Percentiles rank a stretch among this genome's conserved stretches.
phyloP scores from a whole-genome alignment of 2,888 invertebrate genomes.

The Chrysomela aeneicollis region DNA sequence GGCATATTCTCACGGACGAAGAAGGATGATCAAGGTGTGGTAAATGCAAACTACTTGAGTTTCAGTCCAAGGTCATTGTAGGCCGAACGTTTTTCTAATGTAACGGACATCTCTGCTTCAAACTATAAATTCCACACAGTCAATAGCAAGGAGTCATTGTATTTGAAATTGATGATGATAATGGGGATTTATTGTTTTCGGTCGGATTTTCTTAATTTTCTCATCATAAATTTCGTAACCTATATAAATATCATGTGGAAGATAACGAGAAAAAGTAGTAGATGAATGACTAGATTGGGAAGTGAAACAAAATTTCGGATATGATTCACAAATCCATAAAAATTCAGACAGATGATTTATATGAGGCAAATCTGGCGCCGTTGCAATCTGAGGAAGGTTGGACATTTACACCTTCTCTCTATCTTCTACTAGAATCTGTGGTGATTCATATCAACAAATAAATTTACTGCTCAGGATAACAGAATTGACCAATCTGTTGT shows the following conservation, averaged over 20 bases:
- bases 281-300: background rate
- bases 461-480: slow-evolving; percentile 34
- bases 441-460: slow-evolving; percentile 27
- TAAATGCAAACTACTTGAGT: slow-evolving; percentile 27
- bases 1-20: slow-evolving; percentile 25
- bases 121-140: slow-evolving; percentile 26
- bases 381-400: slow-evolving; percentile 30
- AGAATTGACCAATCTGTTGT: background rate
- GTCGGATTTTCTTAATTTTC: too few species aligned
- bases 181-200: too few species aligned
- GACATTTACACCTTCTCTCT: slow-evolving; percentile 35
- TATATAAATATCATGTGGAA: too few species aligned
- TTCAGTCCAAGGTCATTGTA: slow-evolving; percentile 38
- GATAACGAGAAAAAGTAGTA: too few species aligned
- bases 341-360: slow-evolving; percentile 13
- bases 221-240: slow-evolving; percentile 12
- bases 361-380: slow-evolving; percentile 26
- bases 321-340: background rate
- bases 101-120: background rate
- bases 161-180: too few species aligned
- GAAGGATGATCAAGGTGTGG: background rate
- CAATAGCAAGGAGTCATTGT: too few species aligned
- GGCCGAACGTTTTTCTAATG: slow-evolving; percentile 28
- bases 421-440: slow-evolving; percentile 22
- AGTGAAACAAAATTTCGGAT: background rate